These are phyloP conservation scores for Carettochelys insculpta DNA, from an alignment of 2,113 vertebrate genomes.

Conservation along the genomic window DNA sequence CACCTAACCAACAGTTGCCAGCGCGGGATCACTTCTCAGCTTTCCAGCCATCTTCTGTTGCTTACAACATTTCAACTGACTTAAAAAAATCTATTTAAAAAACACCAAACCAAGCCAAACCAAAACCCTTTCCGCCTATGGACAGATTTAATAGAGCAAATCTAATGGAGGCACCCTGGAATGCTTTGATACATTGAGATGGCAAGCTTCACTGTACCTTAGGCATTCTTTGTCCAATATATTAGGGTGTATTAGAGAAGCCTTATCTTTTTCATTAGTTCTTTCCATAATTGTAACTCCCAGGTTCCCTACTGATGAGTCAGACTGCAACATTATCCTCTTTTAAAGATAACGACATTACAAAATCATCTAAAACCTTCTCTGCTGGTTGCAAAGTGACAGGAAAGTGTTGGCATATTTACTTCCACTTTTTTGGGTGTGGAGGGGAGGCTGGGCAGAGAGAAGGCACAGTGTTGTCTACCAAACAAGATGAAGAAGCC, in stretches of 20 bases:
- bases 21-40: too few species aligned
- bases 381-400: background rate
- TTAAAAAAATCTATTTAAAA: slow-evolving; percentile 43
- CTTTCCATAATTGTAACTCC: slow-evolving; percentile 40
- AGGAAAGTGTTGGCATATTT: background rate
- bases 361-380: slow-evolving; percentile 26
- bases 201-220: slow-evolving; percentile 23
- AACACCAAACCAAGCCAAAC: too few species aligned
- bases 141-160: slow-evolving; percentile 42
- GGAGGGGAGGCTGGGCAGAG: background rate
- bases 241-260: background rate
- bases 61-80: slow-evolving; percentile 44
- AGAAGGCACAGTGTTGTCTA: background rate
- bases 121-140: slow-evolving; percentile 8
- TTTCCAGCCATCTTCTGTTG: slow-evolving; percentile 19
- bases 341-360: slow-evolving; percentile 30
- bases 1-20: background rate
- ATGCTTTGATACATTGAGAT: background rate
- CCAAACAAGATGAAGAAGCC: background rate
- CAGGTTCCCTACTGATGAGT: background rate
- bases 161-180: slow-evolving; percentile 13
- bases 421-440: background rate
- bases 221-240: background rate
- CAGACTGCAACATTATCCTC: slow-evolving; percentile 28
- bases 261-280: slow-evolving; percentile 40